Conservation (phyloP, 2,113 vertebrate genomes). For the Silurus glanis region DNA sequence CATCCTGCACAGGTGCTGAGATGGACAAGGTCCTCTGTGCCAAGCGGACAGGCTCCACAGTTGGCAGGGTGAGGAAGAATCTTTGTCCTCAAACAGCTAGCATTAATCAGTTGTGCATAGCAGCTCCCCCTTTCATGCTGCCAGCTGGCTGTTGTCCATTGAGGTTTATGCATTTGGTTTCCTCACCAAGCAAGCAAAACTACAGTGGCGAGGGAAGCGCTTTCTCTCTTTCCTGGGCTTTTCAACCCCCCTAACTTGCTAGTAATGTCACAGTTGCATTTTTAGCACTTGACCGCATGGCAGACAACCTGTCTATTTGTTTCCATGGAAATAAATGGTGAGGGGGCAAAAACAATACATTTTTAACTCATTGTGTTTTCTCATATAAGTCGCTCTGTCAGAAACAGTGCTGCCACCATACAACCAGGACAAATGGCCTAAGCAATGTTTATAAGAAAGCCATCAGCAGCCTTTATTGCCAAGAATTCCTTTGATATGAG, state of each 20-base stretch:
- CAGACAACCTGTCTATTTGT: conserved; percentile 34
- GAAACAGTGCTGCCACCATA: conserved; percentile 23
- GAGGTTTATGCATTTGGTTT: conserved; percentile 66
- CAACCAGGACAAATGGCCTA: conserved; percentile 18
- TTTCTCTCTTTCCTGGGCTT: conserved; percentile 43
- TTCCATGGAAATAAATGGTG: conserved; percentile 41
- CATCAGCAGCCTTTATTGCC: conserved; percentile 25
- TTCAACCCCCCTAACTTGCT: conserved; percentile 51
- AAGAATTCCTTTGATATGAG: conserved; percentile 49
- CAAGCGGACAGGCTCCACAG: conserved; percentile 65
- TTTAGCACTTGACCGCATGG: conserved; percentile 25
- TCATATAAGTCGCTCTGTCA: conserved; percentile 14
- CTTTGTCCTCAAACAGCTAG: conserved; percentile 69
- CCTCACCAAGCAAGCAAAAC: conserved; percentile 69
- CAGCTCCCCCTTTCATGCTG: conserved; percentile 69
- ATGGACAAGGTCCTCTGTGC: conserved; percentile 55
- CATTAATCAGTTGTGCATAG: conserved; percentile 70
- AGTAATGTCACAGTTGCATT: conserved; percentile 57
- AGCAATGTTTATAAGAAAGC: neutral
- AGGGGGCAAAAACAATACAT: conserved; percentile 43
- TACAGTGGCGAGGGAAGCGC: conserved; percentile 67
- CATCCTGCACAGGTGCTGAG: conserved; percentile 64
- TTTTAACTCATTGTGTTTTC: conserved; percentile 52
- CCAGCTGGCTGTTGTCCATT: conserved; percentile 78
- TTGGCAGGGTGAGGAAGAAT: conserved; percentile 53